Evolutionary conservation across 2,113 vertebrate genomes (phyloP), one percentile per base, ranked within the genome.

Genomic region (Elanus axillaris): DNA sequence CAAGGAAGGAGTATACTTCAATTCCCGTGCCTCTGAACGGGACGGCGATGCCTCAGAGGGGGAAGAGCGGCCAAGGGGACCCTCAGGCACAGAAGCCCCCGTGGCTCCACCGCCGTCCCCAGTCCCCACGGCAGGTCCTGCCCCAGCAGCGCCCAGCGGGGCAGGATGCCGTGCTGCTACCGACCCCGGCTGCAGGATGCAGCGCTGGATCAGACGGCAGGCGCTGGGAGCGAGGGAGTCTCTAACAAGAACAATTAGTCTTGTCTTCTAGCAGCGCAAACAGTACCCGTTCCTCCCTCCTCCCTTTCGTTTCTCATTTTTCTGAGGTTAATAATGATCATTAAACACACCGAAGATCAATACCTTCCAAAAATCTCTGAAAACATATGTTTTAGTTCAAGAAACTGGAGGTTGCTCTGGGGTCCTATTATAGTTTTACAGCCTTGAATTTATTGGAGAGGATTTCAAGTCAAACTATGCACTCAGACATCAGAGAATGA

Each of bases 41-140:
- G n/a, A 43, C 1, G 0, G 52, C 0, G 67, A 27, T 0, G 0
- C 6, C 40, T 23, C 47, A 10, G 59, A 34, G 56, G 11, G 43
- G 5, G 16, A 23, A 8, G 47, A 17, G 27, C 3, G 3, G 66
- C 20, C 13, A 10, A 21, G 16, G 29, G 21, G 34, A 16, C 50
- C 20, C 7, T 11, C 5, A 3, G 27, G 16, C 34, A 63, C 59
- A 77, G 45, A 26, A 47, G 16, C 13, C 42, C 27, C 14, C 0
- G 1, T 0, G 21, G 43, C 55, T 43, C 58, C 13, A 4, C 3
- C 22, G 25, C 66, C 13, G 9, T 23, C 27, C 63, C 45, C 11
- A 6, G 63, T 8, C 4, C 18, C n/a, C 12, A 9, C 5, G 3
- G 23, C 8, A 1, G 62, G 25, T 56, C 42, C 67, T 7, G 20